Conservation (phyloP, 2,888 invertebrate species). For the Pseudeuparius sepicola region DNA sequence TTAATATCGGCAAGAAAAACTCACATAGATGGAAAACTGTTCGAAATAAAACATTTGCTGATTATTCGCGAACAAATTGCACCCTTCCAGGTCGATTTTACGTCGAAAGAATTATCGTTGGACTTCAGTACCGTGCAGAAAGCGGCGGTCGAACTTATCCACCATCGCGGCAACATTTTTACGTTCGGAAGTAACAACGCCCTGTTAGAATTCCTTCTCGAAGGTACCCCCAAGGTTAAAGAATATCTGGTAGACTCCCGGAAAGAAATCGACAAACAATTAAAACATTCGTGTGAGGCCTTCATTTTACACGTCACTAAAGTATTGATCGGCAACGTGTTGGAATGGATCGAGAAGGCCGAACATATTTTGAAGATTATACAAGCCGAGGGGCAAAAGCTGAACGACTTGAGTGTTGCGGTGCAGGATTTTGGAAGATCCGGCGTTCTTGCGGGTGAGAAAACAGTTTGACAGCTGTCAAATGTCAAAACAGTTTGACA, state of each 20-base stretch:
- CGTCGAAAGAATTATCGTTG: constrained; percentile 83
- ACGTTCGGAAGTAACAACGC: constrained; percentile 75
- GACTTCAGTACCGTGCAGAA: constrained; percentile 90
- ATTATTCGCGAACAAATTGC: constrained; percentile 97
- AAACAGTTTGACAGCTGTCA: background rate
- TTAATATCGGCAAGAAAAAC: constrained; percentile 66
- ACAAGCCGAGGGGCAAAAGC: constrained; percentile 19
- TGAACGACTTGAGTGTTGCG: constrained; percentile 23
- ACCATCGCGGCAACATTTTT: constrained; percentile 77
- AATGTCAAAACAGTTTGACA: too few species aligned
- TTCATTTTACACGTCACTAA: constrained; percentile 75
- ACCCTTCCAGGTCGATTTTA: constrained; percentile 86
- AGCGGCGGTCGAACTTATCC: constrained; percentile 66
- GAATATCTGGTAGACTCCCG: constrained; percentile 91
- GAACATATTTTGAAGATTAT: constrained; percentile 24
- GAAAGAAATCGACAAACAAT: constrained; percentile 87
- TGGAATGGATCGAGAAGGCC: constrained; percentile 43
- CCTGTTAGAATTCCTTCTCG: constrained; percentile 79
- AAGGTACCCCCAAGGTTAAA: constrained; percentile 88
- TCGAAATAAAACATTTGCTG: constrained; percentile 93
- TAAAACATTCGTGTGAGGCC: constrained; percentile 81
- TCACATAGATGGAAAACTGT: constrained; percentile 88
- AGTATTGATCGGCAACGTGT: constrained; percentile 47
- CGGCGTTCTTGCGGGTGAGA: constrained; percentile 51
- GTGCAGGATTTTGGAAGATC: constrained; percentile 55